Conservation (phyloP, 2,113 vertebrate genomes). For the Sphyrna mokarran region DNA sequence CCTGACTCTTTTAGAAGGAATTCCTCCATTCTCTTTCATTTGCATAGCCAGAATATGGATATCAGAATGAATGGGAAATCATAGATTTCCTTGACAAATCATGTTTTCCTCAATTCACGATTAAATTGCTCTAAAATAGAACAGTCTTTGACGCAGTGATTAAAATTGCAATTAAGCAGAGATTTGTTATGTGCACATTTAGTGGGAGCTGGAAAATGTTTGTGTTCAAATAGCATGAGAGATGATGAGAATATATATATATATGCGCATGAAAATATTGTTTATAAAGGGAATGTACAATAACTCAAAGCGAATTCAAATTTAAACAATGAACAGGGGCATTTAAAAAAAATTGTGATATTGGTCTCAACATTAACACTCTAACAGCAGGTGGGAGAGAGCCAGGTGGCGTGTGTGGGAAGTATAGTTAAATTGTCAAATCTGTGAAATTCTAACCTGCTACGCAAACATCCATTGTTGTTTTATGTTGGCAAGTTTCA, state of each 20-base stretch:
- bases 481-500: no score
- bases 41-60: neutral
- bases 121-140: conserved; percentile 22
- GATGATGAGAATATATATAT: neutral
- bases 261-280: neutral
- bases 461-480: no score
- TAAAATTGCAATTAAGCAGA: neutral
- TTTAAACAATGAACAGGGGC: neutral
- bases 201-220: neutral
- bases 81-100: neutral
- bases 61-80: no score
- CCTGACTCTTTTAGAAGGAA: neutral
- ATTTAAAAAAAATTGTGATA: neutral
- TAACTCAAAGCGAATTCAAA: neutral
- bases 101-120: neutral
- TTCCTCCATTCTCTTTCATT: neutral
- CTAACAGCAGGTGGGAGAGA: neutral
- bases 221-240: neutral
- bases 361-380: neutral
- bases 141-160: neutral
- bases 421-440: neutral
- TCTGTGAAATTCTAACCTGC: neutral
- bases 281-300: neutral
- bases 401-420: neutral
- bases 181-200: neutral